These are phyloP conservation scores for Acrocyrtus sp. DNA, from an alignment of 2,888 invertebrate genomes.

Conservation along the genomic window DNA sequence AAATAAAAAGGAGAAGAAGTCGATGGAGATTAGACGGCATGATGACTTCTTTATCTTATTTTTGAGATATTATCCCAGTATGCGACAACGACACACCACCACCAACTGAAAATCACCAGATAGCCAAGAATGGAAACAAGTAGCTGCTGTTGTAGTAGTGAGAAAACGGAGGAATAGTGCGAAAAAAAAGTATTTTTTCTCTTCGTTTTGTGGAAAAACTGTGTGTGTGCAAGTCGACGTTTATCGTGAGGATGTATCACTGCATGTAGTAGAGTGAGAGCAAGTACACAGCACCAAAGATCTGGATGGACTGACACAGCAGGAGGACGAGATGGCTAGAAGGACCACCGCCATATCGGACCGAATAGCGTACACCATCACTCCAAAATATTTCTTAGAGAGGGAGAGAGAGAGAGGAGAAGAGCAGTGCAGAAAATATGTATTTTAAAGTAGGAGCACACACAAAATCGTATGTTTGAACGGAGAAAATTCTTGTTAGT, in stretches of 20 bases:
- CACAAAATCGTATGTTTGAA: conserved; percentile 61
- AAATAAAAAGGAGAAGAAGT: conserved; percentile 45
- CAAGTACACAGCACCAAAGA: conserved; percentile 52
- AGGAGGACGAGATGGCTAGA: conserved; percentile 36
- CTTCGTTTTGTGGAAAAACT: too few species aligned
- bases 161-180: background rate
- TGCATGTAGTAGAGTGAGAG: background rate
- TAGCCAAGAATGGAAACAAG: conserved; percentile 13
- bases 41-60: conserved; percentile 21
- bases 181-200: background rate
- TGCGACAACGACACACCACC: conserved; percentile 15
- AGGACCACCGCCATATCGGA: conserved; percentile 17
- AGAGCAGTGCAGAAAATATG: conserved; percentile 18
- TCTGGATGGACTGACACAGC: conserved; percentile 54
- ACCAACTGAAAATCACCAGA: conserved; percentile 19
- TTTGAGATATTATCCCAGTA: conserved; percentile 18
- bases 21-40: conserved; percentile 53
- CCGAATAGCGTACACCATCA: background rate
- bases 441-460: background rate
- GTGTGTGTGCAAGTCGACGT: background rate
- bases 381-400: too few species aligned
- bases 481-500: conserved; percentile 52
- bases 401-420: conserved; percentile 14
- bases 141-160: background rate
- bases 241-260: background rate